phyloP scores from a whole-genome alignment of 2,888 invertebrate genomes.

The Mesoligia furuncula region DNA sequence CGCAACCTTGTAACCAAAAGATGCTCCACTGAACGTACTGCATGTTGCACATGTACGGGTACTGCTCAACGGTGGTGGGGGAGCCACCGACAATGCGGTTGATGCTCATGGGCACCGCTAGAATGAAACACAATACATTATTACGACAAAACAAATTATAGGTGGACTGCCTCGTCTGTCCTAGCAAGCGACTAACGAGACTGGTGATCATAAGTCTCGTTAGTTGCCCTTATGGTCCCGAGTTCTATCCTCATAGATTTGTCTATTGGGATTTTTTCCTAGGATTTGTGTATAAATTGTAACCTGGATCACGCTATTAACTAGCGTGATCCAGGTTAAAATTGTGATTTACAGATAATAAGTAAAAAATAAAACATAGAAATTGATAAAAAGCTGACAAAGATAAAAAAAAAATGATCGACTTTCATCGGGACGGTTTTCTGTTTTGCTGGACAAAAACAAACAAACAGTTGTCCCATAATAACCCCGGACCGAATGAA shows the following conservation, averaged over 20 bases:
- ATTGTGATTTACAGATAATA: neutral
- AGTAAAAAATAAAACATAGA: neutral
- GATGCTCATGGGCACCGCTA: slow-evolving; percentile 72
- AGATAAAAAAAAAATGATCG: neutral
- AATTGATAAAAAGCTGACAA: neutral
- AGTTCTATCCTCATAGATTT: neutral
- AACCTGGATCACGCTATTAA: neutral
- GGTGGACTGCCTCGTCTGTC: neutral
- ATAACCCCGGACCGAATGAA: neutral
- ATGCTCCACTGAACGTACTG: slow-evolving; percentile 67
- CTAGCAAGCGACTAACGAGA: neutral
- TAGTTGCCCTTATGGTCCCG: neutral
- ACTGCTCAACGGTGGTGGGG: slow-evolving; percentile 70
- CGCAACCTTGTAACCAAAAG: slow-evolving; percentile 75
- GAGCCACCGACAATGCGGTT: slow-evolving; percentile 78
- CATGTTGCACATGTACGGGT: slow-evolving; percentile 81
- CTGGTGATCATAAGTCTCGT: neutral
- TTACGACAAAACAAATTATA: neutral
- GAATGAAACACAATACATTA: neutral
- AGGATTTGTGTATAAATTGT: neutral
- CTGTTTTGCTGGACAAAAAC: neutral
- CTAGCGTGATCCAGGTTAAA: no score
- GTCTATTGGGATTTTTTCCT: neutral
- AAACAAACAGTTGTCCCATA: neutral
- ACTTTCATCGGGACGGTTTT: no score